Conservation (phyloP, 2,888 invertebrate species). For the Cephus rjabovi region DNA sequence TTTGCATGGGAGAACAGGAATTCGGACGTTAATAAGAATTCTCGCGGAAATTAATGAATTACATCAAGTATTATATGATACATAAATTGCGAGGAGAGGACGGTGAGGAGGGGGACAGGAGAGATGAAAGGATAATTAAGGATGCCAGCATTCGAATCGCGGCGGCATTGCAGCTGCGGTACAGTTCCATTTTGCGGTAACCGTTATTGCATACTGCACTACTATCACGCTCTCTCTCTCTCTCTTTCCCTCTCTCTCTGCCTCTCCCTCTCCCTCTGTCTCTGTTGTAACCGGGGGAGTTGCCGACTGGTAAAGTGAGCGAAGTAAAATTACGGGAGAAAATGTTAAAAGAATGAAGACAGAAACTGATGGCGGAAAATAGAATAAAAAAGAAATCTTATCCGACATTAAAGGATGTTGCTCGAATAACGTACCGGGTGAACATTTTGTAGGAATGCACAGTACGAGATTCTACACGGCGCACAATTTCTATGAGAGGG, state of each 20-base stretch:
- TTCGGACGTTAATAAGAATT: background rate
- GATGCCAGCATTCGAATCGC: background rate
- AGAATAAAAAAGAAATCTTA: background rate
- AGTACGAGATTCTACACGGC: background rate
- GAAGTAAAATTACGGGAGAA: background rate
- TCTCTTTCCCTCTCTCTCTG: too few relatives aligned
- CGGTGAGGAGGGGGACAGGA: background rate
- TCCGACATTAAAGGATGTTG: background rate
- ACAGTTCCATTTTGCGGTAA: constrained; percentile 1
- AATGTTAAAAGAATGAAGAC: background rate
- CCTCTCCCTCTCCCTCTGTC: too few relatives aligned
- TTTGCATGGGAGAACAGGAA: background rate
- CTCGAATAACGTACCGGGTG: background rate
- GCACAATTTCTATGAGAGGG: background rate
- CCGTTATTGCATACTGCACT: background rate
- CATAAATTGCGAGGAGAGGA: background rate
- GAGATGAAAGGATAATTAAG: background rate
- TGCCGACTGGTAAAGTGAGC: background rate
- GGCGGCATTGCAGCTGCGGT: constrained; percentile 10
- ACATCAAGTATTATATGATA: background rate
- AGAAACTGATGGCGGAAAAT: background rate
- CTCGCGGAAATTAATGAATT: background rate
- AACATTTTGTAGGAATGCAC: background rate
- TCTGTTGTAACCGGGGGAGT: background rate
- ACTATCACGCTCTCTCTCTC: background rate